phyloP scores from a whole-genome alignment of 53 echinoderm and acorn worm species.

The Temnopleurus reevesii region DNA sequence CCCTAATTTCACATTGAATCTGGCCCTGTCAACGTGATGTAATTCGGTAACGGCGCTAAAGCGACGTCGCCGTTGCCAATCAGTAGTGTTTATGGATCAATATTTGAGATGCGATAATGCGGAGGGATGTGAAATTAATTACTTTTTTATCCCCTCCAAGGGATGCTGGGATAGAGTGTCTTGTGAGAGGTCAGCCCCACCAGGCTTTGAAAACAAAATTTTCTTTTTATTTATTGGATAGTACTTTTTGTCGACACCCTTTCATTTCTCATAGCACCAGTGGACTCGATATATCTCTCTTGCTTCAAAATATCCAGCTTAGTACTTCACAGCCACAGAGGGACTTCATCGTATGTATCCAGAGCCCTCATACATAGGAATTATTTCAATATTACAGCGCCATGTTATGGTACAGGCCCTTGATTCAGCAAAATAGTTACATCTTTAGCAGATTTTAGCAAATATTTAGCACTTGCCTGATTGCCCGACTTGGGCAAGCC shows the following conservation, averaged over 20 bases:
- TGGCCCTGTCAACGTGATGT: neutral
- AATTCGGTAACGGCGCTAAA: slow-evolving; percentile 13
- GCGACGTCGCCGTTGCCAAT: slow-evolving; percentile 21
- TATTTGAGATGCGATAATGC: slow-evolving; percentile 35
- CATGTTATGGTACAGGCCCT: too few relatives aligned
- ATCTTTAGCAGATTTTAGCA: too few relatives aligned
- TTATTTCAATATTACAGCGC: too few relatives aligned
- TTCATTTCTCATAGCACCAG: too few relatives aligned
- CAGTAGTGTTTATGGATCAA: slow-evolving; percentile 17
- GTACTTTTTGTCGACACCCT: neutral
- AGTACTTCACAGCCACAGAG: too few relatives aligned
- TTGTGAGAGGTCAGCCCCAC: slow-evolving; percentile 19
- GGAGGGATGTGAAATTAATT: slow-evolving; percentile 35
- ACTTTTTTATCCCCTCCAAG: slow-evolving; percentile 1
- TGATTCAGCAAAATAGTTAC: too few relatives aligned
- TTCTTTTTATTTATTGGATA: neutral
- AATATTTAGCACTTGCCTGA: too few relatives aligned
- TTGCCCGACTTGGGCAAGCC: too few relatives aligned
- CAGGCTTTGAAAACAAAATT: slow-evolving; percentile 1
- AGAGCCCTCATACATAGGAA: too few relatives aligned
- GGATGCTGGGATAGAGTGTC: slow-evolving; percentile 3
- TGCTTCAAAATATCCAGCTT: too few relatives aligned
- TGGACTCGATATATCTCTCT: too few relatives aligned
- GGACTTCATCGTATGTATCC: too few relatives aligned
- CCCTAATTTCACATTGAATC: slow-evolving; percentile 6